phyloP scores from a whole-genome alignment of 2,888 invertebrate genomes.

The Trimorus sp. region DNA sequence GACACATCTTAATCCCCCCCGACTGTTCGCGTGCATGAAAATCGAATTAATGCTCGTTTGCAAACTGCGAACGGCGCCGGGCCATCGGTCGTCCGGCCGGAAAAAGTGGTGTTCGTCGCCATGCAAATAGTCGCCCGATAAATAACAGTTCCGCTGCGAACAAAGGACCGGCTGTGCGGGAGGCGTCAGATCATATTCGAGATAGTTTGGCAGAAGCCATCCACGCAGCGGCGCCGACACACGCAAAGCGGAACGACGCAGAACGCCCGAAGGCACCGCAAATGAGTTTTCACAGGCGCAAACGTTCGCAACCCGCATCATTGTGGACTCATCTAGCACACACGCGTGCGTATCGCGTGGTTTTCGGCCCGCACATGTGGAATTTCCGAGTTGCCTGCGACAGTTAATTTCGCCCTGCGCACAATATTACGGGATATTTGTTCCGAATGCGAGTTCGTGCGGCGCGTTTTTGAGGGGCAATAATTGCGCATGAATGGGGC shows the following conservation, averaged over 20 bases:
- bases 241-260: slow-evolving; percentile 16
- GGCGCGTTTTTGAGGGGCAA: slow-evolving; percentile 2
- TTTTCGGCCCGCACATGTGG: slow-evolving; percentile 25
- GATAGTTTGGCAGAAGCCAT: slow-evolving; percentile 53
- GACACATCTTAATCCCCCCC: too few species aligned
- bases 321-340: slow-evolving; percentile 1
- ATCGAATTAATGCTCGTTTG: not conserved
- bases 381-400: slow-evolving; percentile 5
- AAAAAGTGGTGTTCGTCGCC: too few species aligned
- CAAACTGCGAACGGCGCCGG: too few species aligned
- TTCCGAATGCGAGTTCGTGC: not conserved
- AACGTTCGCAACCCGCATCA: slow-evolving; percentile 42
- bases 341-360: slow-evolving; percentile 17
- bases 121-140: slow-evolving; percentile 29
- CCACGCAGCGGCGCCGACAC: slow-evolving; percentile 8
- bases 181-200: slow-evolving; percentile 42
- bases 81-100: too few species aligned
- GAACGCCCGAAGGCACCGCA: slow-evolving; percentile 46
- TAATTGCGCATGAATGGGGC: not conserved
- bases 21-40: not conserved
- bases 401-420: slow-evolving; percentile 28
- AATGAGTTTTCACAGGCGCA: slow-evolving; percentile 54
- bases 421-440: slow-evolving; percentile 31
- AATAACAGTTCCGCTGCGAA: slow-evolving; percentile 27
- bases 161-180: slow-evolving; percentile 36